Conservation (phyloP, 2,888 invertebrate species). For the Heteromurus nitidus region DNA sequence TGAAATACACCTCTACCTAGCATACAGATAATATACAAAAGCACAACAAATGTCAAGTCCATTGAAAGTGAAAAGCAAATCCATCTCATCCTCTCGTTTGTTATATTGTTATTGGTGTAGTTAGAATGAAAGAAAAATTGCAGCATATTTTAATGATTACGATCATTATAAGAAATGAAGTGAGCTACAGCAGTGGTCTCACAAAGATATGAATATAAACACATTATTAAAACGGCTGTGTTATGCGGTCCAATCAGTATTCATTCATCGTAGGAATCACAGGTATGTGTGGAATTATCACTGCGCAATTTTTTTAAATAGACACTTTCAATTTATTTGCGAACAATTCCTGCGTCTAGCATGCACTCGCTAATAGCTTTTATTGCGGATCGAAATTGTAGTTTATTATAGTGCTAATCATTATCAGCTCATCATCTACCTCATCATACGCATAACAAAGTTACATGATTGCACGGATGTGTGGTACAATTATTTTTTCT, state of each 20-base stretch:
- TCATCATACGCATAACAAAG: neutral
- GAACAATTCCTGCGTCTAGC: no score
- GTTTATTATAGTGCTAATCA: no score
- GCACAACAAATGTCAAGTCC: slow-evolving; percentile 4
- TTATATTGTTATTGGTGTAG: slow-evolving; percentile 9
- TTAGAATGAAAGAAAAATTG: slow-evolving; percentile 2
- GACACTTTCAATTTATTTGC: slow-evolving; percentile 22
- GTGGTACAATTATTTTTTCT: slow-evolving; percentile 2
- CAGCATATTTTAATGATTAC: slow-evolving; percentile 26
- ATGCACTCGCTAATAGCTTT: neutral
- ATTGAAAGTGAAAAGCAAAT: slow-evolving; percentile 49
- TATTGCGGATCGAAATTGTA: no score
- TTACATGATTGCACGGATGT: neutral
- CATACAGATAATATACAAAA: no score
- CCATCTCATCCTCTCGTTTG: slow-evolving; percentile 5
- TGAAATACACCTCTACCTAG: no score
- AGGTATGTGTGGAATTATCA: no score
- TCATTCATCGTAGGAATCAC: no score
- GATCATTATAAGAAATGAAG: slow-evolving; percentile 33
- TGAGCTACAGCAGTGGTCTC: no score
- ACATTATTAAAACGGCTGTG: no score
- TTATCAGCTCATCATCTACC: slow-evolving; percentile 24
- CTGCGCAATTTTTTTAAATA: neutral
- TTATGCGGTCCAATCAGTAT: no score
- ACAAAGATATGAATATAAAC: no score